These are phyloP conservation scores for Oxyteleia sp. DNA, from an alignment of 2,888 invertebrate genomes.

Conservation along the genomic window DNA sequence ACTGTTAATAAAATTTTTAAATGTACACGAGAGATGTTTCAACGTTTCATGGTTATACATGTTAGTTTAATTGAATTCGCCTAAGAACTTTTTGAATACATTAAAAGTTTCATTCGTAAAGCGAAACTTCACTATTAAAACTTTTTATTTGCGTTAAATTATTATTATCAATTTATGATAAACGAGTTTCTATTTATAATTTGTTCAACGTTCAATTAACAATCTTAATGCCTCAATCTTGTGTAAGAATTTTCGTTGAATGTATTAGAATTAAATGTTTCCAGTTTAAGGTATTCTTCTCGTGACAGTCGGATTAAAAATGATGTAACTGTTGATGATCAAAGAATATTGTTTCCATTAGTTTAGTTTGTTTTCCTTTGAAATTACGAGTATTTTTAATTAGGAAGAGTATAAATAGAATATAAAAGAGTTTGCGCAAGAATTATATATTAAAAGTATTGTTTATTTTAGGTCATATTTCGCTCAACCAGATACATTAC, in stretches of 20 bases:
- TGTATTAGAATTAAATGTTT: background rate
- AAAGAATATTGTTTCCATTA: too few relatives aligned
- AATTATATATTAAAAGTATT: background rate
- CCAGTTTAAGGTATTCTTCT: too few relatives aligned
- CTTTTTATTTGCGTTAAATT: constrained; percentile 24
- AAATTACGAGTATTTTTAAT: too few relatives aligned
- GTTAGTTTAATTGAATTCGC: constrained; percentile 18
- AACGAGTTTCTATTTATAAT: constrained; percentile 7
- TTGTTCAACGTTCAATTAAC: too few relatives aligned
- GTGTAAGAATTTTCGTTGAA: too few relatives aligned
- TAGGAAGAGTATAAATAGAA: constrained; percentile 18
- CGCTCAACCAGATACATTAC: constrained; percentile 57
- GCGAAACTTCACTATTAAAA: constrained; percentile 27
- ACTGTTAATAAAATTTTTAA: too few relatives aligned
- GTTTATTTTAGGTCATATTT: constrained; percentile 14
- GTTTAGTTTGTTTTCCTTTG: too few relatives aligned
- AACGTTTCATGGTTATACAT: constrained; percentile 22
- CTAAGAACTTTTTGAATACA: constrained; percentile 29
- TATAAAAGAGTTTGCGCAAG: background rate
- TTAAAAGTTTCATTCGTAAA: constrained; percentile 28
- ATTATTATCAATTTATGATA: constrained; percentile 26
- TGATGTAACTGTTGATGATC: too few relatives aligned
- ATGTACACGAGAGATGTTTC: constrained; percentile 18
- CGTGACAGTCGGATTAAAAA: too few relatives aligned
- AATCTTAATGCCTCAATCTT: too few relatives aligned